These are phyloP conservation scores for Hemichromis elongatus DNA, from an alignment of 2,113 vertebrate genomes.

Conservation along the genomic window DNA sequence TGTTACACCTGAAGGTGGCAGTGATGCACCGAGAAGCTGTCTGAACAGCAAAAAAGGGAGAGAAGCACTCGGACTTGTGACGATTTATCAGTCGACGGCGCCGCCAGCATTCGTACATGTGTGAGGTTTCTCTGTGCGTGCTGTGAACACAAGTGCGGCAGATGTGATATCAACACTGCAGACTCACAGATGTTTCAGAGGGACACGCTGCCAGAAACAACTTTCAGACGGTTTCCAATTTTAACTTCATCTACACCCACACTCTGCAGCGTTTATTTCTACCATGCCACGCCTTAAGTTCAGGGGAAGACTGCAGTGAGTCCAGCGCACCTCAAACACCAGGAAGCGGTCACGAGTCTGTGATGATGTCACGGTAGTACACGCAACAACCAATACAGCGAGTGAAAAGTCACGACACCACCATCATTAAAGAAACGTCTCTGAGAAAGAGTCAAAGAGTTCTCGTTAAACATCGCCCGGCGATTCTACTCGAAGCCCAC, in stretches of 20 bases:
- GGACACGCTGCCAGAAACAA: neutral
- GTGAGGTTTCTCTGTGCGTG: neutral
- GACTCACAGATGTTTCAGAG: neutral
- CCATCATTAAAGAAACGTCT: neutral
- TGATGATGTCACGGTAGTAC: neutral
- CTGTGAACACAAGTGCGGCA: neutral
- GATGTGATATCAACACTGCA: neutral
- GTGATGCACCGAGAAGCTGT: neutral
- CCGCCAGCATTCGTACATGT: rapidly evolving
- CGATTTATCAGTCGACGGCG: rapidly evolving
- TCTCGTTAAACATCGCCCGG: neutral
- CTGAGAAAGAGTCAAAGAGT: neutral
- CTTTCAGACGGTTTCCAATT: neutral
- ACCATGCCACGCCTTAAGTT: neutral
- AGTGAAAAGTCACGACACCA: neutral
- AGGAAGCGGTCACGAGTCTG: neutral
- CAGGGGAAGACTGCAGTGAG: neutral
- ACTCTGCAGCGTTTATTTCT: neutral
- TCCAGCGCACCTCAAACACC: neutral
- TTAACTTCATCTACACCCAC: neutral
- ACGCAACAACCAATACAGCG: neutral
- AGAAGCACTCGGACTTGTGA: rapidly evolving
- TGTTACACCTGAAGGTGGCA: neutral
- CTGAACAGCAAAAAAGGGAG: rapidly evolving
- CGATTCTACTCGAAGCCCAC: neutral